Base-by-base conservation (phyloP, 2,888 invertebrate genomes). In the Rhorus exstirpatorius region DNA sequence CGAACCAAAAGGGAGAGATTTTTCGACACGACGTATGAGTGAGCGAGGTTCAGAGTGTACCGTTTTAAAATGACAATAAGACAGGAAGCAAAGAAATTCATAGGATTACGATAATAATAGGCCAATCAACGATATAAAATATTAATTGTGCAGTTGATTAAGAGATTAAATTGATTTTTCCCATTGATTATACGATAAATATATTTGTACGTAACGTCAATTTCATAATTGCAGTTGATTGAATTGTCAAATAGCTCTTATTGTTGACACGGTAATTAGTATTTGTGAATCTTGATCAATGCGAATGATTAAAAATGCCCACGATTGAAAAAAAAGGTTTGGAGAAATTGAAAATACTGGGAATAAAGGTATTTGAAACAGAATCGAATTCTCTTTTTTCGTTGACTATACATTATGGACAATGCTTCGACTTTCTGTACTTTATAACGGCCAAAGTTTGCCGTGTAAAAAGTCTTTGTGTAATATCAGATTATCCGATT, bases 11-110 rank as follows among this genome's bases (percentile, higher is more conserved):
- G 17, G 38, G 53, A 82, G 75, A 84, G 84, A 79, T 79, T 79
- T 75, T 67, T 83, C 65, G 58, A 74, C 71, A 21, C 19, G 82
- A 79, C 26, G 41, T n/a, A 31, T 53, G 31, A 17, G 21, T 41
- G 17, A 67, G 51, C 31, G 35, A 41, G 72, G 21, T 24, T 58
- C 21, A 14, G 26, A 63, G 17, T 12, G 31, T n/a, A 44, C 10
- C 35, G 10, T 60, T 26, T 38, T 19, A 10, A 26, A 76, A 46
- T 21, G 65, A 84, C 72, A 53, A 12, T 55, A 49, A 58, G 58
- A 80, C 76, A 81, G 77, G 80, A 80, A 68, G 58, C 83, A 72
- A 65, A 79, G 60, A 84, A 86, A 83, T 65, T 7, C 26, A 44
- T 26, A 10, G 10, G 24, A 61, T 61, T 44, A 44, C 3, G 24